A percentile compares a stretch with the other conserved stretches of the same genome.
Evolutionary conservation across 2,888 invertebrate genomes (phyloP).

Genomic region (Platycnemis pennipes): DNA sequence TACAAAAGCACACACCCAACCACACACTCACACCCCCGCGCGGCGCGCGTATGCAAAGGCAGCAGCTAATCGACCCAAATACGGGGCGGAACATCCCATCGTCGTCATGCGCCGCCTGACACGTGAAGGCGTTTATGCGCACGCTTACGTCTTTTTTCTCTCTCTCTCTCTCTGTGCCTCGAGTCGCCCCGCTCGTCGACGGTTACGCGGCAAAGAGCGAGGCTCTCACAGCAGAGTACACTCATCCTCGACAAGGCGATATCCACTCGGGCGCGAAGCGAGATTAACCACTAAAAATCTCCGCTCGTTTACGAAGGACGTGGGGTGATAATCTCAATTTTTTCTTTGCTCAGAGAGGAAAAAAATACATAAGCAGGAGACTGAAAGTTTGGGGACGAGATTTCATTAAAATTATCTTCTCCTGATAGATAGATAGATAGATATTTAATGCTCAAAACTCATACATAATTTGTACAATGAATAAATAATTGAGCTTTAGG

Average conservation of each 20-base stretch:
- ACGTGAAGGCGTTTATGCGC: constrained; percentile 47
- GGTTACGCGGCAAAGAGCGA: background rate
- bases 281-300: background rate
- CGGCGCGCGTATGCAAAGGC: background rate
- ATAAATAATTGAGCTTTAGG: too few relatives aligned
- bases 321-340: background rate
- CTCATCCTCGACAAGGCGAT: background rate
- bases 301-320: background rate
- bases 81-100: constrained; percentile 14
- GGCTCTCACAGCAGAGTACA: background rate
- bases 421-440: too few relatives aligned
- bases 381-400: background rate
- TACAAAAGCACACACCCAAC: background rate
- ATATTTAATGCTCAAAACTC: too few relatives aligned
- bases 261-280: background rate
- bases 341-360: background rate
- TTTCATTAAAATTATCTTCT: background rate
- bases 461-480: too few relatives aligned
- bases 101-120: background rate
- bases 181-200: background rate
- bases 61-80: constrained; percentile 55
- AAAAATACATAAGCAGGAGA: background rate
- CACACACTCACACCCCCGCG: background rate
- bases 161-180: background rate
- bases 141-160: background rate